These are phyloP conservation scores for Heterotis niloticus DNA, from an alignment of 2,113 vertebrate species.

Conservation along the genomic window DNA sequence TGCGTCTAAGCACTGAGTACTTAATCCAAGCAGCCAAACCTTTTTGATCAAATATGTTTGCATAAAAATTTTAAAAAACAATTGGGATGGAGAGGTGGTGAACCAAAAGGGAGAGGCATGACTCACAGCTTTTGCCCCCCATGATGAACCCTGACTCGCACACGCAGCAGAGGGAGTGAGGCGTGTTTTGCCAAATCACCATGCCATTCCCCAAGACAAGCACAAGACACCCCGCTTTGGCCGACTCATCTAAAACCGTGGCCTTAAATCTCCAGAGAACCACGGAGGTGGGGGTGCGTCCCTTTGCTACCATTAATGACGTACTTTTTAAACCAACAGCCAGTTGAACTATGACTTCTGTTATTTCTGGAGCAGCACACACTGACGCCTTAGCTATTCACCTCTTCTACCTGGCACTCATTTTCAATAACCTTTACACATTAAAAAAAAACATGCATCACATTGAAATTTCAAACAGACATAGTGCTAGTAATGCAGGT, in stretches of 20 bases:
- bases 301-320: not conserved
- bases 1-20: not conserved
- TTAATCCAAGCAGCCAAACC: not conserved
- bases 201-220: not conserved
- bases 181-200: not conserved
- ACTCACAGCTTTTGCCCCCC: not conserved
- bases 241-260: not conserved
- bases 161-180: not conserved
- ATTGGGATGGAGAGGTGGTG: not conserved
- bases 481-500: no score
- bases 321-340: not conserved
- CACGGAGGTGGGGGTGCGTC: no score
- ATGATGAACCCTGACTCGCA: not conserved
- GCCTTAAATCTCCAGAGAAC: no score
- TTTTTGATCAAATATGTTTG: not conserved
- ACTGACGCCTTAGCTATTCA: not conserved
- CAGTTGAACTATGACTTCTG: not conserved
- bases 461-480: no score
- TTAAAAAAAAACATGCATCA: no score
- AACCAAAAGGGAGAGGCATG: not conserved
- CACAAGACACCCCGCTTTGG: no score
- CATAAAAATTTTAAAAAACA: not conserved
- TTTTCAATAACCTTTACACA: no score
- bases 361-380: not conserved
- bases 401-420: not conserved